phyloP scores from a whole-genome alignment of 2,888 invertebrate genomes.

The Drosophila fungiperda region DNA sequence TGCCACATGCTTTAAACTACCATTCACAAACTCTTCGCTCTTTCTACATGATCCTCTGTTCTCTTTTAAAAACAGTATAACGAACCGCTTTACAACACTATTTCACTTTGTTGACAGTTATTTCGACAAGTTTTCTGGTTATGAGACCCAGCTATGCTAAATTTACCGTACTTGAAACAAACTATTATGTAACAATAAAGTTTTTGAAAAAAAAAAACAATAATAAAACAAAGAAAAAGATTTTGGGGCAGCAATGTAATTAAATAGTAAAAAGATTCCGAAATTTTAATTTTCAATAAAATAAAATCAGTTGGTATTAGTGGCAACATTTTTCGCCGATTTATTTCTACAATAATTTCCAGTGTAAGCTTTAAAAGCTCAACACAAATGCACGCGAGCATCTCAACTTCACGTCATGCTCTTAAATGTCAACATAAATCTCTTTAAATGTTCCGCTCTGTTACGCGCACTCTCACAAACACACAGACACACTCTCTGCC shows the following conservation, averaged over 20 bases:
- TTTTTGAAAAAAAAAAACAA: conserved; percentile 35
- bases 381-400: not conserved
- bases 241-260: not conserved
- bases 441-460: conserved; percentile 25
- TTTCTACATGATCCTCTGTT: not conserved
- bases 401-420: not conserved
- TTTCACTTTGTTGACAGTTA: not conserved
- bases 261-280: not conserved
- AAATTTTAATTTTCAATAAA: not conserved
- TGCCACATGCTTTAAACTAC: conserved; percentile 38
- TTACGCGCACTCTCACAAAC: not conserved
- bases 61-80: not conserved
- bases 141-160: conserved; percentile 24
- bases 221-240: not conserved
- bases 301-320: not conserved
- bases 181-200: conserved; percentile 25
- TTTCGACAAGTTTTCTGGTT: conserved; percentile 23
- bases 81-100: conserved; percentile 8
- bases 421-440: conserved; percentile 25
- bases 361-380: conserved; percentile 61
- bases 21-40: conserved; percentile 8
- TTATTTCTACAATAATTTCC: not conserved
- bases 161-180: conserved; percentile 43
- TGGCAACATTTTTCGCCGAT: not conserved
- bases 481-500: not conserved